phyloP scores from a whole-genome alignment of 2,113 vertebrate species.

The Callorhinus ursinus region DNA sequence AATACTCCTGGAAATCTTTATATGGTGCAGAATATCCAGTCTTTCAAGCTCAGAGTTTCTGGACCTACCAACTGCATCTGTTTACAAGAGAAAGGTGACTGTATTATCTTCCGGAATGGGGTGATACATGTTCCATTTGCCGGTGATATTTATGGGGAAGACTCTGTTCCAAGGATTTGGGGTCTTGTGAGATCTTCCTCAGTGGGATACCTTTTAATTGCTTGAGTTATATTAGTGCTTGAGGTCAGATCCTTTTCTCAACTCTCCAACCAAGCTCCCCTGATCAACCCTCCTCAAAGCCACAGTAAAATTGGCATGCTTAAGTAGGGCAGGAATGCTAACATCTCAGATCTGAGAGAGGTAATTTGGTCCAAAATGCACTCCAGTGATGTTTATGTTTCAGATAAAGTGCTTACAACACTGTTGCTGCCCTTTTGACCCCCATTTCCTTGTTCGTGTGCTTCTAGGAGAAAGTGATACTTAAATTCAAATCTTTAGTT shows the following conservation, averaged over 20 bases:
- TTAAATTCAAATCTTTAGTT: slow-evolving; percentile 88
- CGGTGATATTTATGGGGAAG: slow-evolving; percentile 37
- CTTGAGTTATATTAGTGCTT: slow-evolving; percentile 55
- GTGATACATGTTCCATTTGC: background rate
- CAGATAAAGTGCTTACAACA: slow-evolving; percentile 91
- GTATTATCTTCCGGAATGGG: background rate
- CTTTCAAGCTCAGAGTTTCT: background rate
- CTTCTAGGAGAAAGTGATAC: slow-evolving; percentile 90
- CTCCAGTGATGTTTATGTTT: slow-evolving; percentile 92
- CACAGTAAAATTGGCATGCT: slow-evolving; percentile 85
- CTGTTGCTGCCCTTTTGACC: slow-evolving; percentile 89
- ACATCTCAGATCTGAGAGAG: slow-evolving; percentile 88
- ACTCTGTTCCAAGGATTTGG: slow-evolving; percentile 36
- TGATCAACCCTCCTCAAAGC: slow-evolving; percentile 75
- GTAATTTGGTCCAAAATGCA: slow-evolving; percentile 91
- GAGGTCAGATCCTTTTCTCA: slow-evolving; percentile 66
- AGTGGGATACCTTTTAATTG: slow-evolving; percentile 70
- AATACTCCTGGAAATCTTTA: background rate
- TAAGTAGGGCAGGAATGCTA: slow-evolving; percentile 87
- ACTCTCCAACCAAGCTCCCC: slow-evolving; percentile 76
- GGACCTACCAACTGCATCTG: background rate
- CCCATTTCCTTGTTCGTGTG: slow-evolving; percentile 87
- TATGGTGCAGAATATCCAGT: background rate
- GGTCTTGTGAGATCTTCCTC: slow-evolving; percentile 56
- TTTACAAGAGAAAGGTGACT: slow-evolving; percentile 14